Base-by-base conservation (phyloP, 2,113 vertebrate species). In the Hydrochoerus hydrochaeris region DNA sequence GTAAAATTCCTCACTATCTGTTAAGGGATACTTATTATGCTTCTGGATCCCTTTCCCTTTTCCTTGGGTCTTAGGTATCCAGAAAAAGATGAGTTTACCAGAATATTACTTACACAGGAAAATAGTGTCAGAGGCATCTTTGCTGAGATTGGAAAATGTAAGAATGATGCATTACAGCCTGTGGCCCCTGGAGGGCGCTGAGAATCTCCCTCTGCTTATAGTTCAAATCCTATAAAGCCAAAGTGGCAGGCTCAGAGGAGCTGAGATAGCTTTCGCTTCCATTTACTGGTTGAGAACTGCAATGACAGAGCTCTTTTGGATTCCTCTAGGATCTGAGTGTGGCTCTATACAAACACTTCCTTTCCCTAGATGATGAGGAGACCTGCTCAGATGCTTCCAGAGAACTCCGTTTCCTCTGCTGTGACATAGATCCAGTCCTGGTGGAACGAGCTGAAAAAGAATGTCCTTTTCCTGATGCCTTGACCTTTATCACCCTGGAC, bases 291-390 rank as follows among this genome's bases (percentile, higher is more conserved):
- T 84, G 67, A 93, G 49, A 91, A 54, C 67, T 93, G n/a, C 90
- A 96, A 69, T 98, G 96, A 98, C 95, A 92, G 92, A 81, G 78
- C 85, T 97, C 88, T 98, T 98, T 96, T 98, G 95, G 92, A 75
- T 97, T 96, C 95, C 82, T 92, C 97, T 95, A 99, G 99, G 99
- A 99, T 46, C 98, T 99, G 54, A 99, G 99, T 41, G 96, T 99
- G 26, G 99, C 99, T 67, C 98, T 99, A 6, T 99, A 99, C 97
- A 98, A 98, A 81, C 99, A 99, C 57, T 98, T 99, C 93, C 97
- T 98, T 13, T 97, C 98, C 44, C 88, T 97, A 20, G 58, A n/a
- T 62, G 97, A 98, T 46, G 82, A 63, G 17, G 85, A 97, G 73
- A 88, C 67, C 63, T 75, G 92, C 82, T 90, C 35, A 80, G 87